phyloP scores from a whole-genome alignment of 2,797 vertebrate species.

The Acridotheres tristis region DNA sequence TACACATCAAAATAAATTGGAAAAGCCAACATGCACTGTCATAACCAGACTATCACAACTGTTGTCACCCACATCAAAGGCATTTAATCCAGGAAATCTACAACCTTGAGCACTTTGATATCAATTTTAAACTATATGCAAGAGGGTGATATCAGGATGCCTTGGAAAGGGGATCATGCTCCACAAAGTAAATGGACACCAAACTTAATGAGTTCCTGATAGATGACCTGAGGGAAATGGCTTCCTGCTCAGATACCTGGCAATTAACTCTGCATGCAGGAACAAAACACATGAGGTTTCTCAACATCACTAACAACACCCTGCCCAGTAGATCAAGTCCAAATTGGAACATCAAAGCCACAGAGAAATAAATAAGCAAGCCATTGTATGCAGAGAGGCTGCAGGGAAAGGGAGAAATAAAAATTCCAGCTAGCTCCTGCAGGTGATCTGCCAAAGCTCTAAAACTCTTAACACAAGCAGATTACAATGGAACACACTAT shows the following conservation, averaged over 20 bases:
- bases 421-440: neutral
- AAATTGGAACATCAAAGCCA: slow-evolving; percentile 11
- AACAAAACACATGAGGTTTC: slow-evolving; percentile 43
- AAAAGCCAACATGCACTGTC: neutral
- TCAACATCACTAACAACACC: slow-evolving; percentile 11
- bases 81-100: neutral
- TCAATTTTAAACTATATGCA: neutral
- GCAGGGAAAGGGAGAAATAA: neutral
- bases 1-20: neutral
- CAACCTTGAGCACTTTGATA: neutral
- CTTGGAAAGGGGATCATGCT: neutral
- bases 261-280: neutral
- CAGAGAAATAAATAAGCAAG: neutral
- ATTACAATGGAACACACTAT: neutral
- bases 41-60: neutral
- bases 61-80: neutral
- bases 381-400: neutral
- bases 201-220: neutral
- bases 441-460: neutral
- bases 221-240: neutral
- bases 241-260: neutral
- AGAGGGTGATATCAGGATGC: neutral
- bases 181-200: neutral
- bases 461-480: neutral
- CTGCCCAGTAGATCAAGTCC: neutral